Evolutionary conservation across 2,113 vertebrate genomes (phyloP).

Genomic region (Rousettus leschenaultii): DNA sequence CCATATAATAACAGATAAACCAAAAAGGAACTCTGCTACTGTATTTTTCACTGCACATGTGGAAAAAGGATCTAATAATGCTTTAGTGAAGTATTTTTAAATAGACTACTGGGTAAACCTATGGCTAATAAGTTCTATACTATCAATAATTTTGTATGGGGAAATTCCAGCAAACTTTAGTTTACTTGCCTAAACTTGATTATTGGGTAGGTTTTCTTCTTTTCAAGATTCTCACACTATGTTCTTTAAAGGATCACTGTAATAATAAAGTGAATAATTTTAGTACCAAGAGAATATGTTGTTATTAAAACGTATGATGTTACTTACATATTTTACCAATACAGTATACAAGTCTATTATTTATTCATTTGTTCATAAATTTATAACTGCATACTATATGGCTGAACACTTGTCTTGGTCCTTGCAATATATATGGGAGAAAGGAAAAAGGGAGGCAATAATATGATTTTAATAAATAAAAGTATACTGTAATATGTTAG

Average conservation of each 20-base stretch:
- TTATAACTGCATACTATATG: neutral
- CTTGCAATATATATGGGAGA: neutral
- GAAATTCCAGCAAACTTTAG: conserved; percentile 19
- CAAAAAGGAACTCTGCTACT: neutral
- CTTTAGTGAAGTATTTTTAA: neutral
- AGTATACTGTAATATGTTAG: neutral
- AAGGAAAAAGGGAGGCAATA: neutral
- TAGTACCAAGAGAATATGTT: neutral
- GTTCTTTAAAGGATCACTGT: neutral
- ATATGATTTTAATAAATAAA: conserved; percentile 7
- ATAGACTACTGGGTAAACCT: neutral
- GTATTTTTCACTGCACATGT: neutral
- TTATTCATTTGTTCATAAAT: neutral
- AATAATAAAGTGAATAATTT: conserved; percentile 3
- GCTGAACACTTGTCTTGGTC: neutral
- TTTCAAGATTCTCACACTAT: conserved; percentile 24
- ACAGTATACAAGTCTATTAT: neutral
- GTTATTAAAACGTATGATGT: neutral
- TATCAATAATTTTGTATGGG: neutral
- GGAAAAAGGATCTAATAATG: neutral
- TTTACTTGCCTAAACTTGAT: conserved; percentile 7
- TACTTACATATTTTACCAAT: neutral
- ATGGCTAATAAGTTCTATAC: neutral
- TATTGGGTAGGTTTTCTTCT: neutral
- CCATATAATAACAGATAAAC: neutral